These are phyloP conservation scores for Drosophila mayri DNA, from an alignment of 1,140 invertebrate genomes.

Conservation along the genomic window DNA sequence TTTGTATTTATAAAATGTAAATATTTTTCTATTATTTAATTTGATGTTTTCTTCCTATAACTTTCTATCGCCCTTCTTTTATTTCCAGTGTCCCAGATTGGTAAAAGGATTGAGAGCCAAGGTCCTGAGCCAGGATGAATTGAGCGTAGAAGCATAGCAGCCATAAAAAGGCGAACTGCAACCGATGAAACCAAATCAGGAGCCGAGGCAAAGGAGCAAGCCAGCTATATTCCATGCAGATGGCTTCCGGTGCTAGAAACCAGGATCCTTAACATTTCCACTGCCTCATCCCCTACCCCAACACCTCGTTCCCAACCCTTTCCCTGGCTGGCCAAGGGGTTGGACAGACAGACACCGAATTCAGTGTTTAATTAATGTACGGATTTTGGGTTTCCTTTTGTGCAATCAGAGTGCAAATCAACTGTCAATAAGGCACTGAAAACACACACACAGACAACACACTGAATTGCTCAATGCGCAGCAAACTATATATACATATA, in stretches of 20 bases:
- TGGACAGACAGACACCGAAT: constrained; percentile 9
- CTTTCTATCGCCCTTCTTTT: not conserved
- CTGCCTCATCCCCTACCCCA: not conserved
- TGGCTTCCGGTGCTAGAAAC: constrained; percentile 24
- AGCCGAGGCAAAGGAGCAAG: constrained; percentile 4
- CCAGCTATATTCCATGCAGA: constrained; percentile 11
- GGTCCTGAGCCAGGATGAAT: constrained; percentile 13
- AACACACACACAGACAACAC: constrained; percentile 13
- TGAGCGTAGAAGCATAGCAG: constrained; percentile 14
- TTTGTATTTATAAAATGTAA: too few relatives aligned
- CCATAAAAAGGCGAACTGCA: constrained; percentile 42
- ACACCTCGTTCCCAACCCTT: not conserved
- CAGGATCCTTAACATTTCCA: not conserved
- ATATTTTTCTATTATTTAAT: too few relatives aligned
- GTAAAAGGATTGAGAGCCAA: constrained; percentile 3
- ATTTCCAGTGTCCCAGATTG: not conserved
- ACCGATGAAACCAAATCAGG: constrained; percentile 36
- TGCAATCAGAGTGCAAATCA: constrained; percentile 75
- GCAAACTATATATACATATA: not conserved
- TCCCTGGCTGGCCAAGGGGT: not conserved
- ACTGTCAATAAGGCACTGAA: constrained; percentile 64
- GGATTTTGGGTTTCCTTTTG: constrained; percentile 69
- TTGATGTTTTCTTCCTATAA: not conserved
- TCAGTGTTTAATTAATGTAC: constrained; percentile 66
- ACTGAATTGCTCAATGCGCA: constrained; percentile 2